Conservation (phyloP, 2,888 invertebrate genomes). For the Eledona agricola region DNA sequence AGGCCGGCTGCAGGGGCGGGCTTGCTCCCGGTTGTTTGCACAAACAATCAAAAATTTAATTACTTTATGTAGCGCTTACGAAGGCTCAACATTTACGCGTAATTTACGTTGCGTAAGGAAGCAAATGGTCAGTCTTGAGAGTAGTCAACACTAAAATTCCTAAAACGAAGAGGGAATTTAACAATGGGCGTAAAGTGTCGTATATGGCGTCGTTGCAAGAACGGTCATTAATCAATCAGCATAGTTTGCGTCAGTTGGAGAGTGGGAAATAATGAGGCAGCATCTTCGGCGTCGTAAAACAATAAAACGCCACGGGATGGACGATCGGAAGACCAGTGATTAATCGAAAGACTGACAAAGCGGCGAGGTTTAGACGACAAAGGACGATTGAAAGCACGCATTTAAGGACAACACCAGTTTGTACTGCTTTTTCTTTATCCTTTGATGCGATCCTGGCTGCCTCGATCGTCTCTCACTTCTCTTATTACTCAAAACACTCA, state of each 20-base stretch:
- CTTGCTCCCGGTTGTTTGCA: not conserved
- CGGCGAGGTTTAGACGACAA: constrained; percentile 19
- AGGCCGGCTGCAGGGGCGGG: constrained; percentile 6
- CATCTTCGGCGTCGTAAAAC: constrained; percentile 29
- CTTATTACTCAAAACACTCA: no score
- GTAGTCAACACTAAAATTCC: no score
- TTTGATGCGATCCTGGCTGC: no score
- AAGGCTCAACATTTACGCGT: no score
- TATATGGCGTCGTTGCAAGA: constrained; percentile 4
- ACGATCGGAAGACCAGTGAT: constrained; percentile 30
- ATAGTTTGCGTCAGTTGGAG: constrained; percentile 21
- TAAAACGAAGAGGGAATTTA: no score
- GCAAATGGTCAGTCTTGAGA: no score
- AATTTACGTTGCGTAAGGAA: no score
- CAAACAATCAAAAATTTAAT: no score
- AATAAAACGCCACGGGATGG: constrained; percentile 32
- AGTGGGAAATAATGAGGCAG: constrained; percentile 31
- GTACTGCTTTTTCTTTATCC: not conserved
- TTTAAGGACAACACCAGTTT: not conserved
- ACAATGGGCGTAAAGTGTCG: not conserved
- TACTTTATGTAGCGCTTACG: no score
- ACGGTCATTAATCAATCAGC: constrained; percentile 24
- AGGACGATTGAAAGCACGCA: constrained; percentile 18
- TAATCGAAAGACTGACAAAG: constrained; percentile 30
- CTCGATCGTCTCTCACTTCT: no score